These are phyloP conservation scores for Parelbella ahira DNA, from an alignment of 2,888 invertebrate species.

Conservation along the genomic window DNA sequence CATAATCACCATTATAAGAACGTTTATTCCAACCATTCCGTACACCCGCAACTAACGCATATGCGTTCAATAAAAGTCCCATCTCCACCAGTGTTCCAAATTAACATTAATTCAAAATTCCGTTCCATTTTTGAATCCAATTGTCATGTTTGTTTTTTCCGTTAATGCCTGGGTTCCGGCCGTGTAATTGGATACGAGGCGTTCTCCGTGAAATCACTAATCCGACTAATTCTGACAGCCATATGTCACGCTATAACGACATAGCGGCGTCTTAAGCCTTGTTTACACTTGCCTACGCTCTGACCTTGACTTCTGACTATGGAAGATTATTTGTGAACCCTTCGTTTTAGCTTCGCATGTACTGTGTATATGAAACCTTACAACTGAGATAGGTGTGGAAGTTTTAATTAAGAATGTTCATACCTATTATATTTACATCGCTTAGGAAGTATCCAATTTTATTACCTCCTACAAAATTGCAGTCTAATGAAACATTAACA, in stretches of 20 bases:
- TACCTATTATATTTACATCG: no score
- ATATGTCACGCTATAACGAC: slow-evolving; percentile 76
- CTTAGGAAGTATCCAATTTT: no score
- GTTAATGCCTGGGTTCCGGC: slow-evolving; percentile 62
- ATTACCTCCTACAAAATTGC: no score
- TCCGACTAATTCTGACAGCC: slow-evolving; percentile 79
- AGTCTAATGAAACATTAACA: no score
- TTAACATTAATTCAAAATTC: slow-evolving; percentile 49
- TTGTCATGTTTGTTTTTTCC: slow-evolving; percentile 65
- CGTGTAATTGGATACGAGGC: slow-evolving; percentile 71
- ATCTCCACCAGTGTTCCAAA: slow-evolving; percentile 39
- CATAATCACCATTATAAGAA: no score
- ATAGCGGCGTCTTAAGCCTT: slow-evolving; percentile 39
- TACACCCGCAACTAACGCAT: slow-evolving; percentile 28
- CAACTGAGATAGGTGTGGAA: no score
- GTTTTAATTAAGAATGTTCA: no score
- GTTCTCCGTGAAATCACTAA: slow-evolving; percentile 78
- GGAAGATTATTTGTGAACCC: background rate
- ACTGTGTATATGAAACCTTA: no score
- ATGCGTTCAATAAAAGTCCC: slow-evolving; percentile 41
- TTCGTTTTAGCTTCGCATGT: no score
- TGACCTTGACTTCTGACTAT: slow-evolving; percentile 25
- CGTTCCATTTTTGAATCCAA: slow-evolving; percentile 57
- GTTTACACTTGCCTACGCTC: slow-evolving; percentile 18
- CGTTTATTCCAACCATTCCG: no score